Evolutionary conservation across 35 echinoderm and acorn worm genomes (phyloP), one percentile per base, ranked within the genome.

Genomic region (Diadema setosum): DNA sequence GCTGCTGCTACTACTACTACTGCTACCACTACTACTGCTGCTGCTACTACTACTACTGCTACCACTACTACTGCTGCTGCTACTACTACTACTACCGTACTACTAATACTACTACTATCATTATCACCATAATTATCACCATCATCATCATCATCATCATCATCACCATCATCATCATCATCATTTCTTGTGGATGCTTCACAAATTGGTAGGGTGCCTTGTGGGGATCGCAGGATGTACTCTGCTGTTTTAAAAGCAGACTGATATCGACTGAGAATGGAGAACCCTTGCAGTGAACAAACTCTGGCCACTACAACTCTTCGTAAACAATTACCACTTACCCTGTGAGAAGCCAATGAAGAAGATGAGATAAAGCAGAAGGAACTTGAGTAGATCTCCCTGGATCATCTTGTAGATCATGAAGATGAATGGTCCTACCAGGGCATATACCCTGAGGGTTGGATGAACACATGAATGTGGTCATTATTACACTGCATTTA

Each of bases 381-480:
- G 58, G 59, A 98, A 98, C 39, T 88, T 94, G 17, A 98, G 80
- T 9, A 98, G 85, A 65, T 98, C 96, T 24, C 92, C 82, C 5
- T 85, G 85, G 26, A 98, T 91, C 96, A 98, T 98, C 59, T 89
- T 91, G 76, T 98, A 98, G 24, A 98, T 94, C 85, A 98, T 98
- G 45, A 94, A 90, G 27, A 98, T 94, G 70, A 98, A 98, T 82
- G 84, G 89, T 82, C 96, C 96, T 45, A 98, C 90, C 21, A 94
- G 61, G 29, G 50, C 73, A 44, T 89, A 92, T 27, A 85, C 92
- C 59, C 96, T 98, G 82, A n/a, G n/a, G n/a, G n/a, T n/a, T n/a
- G n/a, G n/a, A n/a, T n/a, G n/a, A n/a, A n/a, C n/a, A n/a, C n/a
- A n/a, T n/a, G n/a, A n/a, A n/a, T n/a, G n/a, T n/a, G n/a, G n/a